Percentiles rank a stretch among this genome's conserved stretches.
Evolutionary conservation across 2,113 vertebrate genomes (phyloP).

Genomic region (Stictonetta naevosa): DNA sequence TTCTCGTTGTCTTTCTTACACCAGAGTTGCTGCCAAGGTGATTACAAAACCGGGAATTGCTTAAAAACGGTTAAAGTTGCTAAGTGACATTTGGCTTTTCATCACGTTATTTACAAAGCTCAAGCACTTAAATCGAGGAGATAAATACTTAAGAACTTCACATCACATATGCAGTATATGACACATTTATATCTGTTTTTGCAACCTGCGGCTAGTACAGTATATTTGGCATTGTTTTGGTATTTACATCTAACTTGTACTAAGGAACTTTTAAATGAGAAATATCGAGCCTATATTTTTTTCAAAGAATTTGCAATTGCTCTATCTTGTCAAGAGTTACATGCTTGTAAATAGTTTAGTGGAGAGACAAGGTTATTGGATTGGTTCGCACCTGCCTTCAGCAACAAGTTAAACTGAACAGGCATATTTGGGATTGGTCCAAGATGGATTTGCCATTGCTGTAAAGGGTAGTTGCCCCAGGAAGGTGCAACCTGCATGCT

Average conservation of each 20-base stretch:
- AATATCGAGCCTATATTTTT: not conserved
- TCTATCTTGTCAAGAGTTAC: not conserved
- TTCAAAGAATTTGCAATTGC: not conserved
- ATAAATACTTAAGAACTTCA: not conserved
- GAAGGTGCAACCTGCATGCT: not conserved
- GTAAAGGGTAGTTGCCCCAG: fast-evolving
- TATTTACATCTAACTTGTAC: not conserved
- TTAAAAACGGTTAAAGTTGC: not conserved
- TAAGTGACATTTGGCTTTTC: not conserved
- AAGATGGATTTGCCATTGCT: not conserved
- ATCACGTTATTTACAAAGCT: not conserved
- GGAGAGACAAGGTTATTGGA: not conserved
- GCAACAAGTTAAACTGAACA: not conserved
- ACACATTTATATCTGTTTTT: not conserved
- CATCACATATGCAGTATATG: not conserved
- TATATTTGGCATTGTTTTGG: not conserved
- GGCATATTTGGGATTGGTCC: not conserved
- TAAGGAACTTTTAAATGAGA: not conserved
- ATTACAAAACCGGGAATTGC: not conserved
- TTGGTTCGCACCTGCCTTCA: not conserved
- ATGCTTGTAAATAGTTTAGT: not conserved
- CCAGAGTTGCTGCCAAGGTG: not conserved
- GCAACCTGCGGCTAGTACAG: not conserved
- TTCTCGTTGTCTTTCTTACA: not conserved
- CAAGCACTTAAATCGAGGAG: not conserved